phyloP scores from a whole-genome alignment of 2,113 vertebrate genomes.

The Edolisoma coerulescens region DNA sequence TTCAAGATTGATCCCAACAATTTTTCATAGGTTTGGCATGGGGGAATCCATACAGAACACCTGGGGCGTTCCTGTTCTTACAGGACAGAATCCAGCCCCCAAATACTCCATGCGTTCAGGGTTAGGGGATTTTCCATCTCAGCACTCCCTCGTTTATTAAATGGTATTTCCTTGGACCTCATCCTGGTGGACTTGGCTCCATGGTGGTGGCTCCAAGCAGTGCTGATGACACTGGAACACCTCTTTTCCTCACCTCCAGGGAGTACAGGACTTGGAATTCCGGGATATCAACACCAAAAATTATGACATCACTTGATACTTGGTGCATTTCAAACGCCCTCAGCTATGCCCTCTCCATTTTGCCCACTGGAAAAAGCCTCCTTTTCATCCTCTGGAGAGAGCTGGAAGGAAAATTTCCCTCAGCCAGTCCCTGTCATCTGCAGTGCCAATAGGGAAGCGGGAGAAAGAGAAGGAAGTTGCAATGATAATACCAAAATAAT shows the following conservation, averaged over 20 bases:
- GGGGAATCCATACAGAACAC: neutral
- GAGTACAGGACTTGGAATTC: neutral
- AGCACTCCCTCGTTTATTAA: neutral
- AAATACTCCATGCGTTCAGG: neutral
- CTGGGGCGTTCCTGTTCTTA: neutral
- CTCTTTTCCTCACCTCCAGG: neutral
- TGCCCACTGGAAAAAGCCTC: neutral
- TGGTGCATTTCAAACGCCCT: neutral
- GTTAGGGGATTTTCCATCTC: neutral
- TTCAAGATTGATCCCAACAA: neutral
- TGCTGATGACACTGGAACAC: neutral
- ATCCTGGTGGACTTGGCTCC: neutral
- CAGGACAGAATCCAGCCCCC: neutral
- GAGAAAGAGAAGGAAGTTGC: constrained; percentile 49
- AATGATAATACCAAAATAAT: constrained; percentile 59
- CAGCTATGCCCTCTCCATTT: neutral
- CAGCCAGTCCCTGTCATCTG: neutral
- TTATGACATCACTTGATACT: neutral
- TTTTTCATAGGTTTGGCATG: neutral
- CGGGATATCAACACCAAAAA: neutral
- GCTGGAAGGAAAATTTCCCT: constrained; percentile 20
- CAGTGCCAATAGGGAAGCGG: constrained; percentile 23
- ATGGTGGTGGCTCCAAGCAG: neutral
- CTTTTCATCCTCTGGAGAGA: neutral
- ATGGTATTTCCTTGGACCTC: neutral